Percentiles rank a stretch among this genome's conserved stretches.
Evolutionary conservation across 2,797 vertebrate species (phyloP).

Genomic region (Catostomus latipinnis): DNA sequence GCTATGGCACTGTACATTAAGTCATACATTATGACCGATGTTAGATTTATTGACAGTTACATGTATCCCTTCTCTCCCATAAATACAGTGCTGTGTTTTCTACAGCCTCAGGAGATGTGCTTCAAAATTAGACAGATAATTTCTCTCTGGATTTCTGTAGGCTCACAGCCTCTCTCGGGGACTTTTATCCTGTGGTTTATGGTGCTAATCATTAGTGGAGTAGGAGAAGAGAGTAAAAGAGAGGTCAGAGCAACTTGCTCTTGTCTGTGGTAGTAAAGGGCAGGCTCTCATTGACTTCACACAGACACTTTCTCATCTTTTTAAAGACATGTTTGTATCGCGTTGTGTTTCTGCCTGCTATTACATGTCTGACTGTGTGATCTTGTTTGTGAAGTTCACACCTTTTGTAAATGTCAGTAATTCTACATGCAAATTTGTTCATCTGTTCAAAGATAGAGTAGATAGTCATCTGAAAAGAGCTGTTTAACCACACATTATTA

Average conservation of each 20-base stretch:
- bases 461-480: not conserved
- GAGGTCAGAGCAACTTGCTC: conserved; percentile 47
- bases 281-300: conserved; percentile 8
- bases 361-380: not conserved
- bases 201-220: conserved; percentile 27
- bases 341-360: not conserved
- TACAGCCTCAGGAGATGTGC: not conserved
- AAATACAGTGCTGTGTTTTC: not conserved
- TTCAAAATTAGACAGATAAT: conserved; percentile 15
- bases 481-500: not conserved
- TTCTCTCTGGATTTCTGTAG: not conserved
- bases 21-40: no score
- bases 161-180: not conserved
- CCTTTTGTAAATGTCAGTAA: conserved; percentile 5
- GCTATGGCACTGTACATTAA: no score
- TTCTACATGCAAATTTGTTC: conserved; percentile 23
- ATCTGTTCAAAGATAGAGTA: not conserved
- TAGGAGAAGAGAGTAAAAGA: conserved; percentile 12
- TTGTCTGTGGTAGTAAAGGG: conserved; percentile 19
- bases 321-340: conserved; percentile 5
- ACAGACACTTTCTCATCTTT: not conserved
- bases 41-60: no score
- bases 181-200: conserved; percentile 39
- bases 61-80: no score
- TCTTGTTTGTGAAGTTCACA: not conserved